These are phyloP conservation scores for Halocaridina rubra DNA, from an alignment of 2,888 invertebrate species.

Conservation along the genomic window DNA sequence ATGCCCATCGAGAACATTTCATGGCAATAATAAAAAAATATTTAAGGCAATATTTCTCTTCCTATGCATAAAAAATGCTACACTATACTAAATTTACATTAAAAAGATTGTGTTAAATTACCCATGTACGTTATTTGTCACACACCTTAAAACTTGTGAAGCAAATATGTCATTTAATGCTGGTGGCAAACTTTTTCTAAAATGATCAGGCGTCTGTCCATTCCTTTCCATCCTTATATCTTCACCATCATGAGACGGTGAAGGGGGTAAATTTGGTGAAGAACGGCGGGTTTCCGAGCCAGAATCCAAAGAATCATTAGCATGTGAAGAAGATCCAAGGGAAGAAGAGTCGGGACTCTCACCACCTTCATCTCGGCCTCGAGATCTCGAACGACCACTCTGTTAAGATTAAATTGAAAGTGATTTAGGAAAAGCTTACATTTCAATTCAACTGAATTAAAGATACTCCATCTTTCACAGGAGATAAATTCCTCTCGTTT, in stretches of 20 bases:
- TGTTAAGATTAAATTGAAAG: constrained; percentile 3
- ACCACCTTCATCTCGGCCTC: constrained; percentile 60
- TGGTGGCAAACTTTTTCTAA: constrained; percentile 52
- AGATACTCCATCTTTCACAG: too few relatives aligned
- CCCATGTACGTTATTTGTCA: too few relatives aligned
- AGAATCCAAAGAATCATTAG: constrained; percentile 63
- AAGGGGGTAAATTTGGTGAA: constrained; percentile 53
- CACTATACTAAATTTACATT: too few relatives aligned
- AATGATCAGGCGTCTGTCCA: constrained; percentile 20
- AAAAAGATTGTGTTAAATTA: too few relatives aligned
- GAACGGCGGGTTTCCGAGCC: constrained; percentile 61
- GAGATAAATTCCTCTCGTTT: too few relatives aligned
- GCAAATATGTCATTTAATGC: constrained; percentile 24
- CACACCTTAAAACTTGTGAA: constrained; percentile 43
- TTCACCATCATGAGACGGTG: constrained; percentile 32
- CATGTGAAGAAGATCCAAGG: constrained; percentile 61
- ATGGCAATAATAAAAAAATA: too few relatives aligned
- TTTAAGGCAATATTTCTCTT: too few relatives aligned
- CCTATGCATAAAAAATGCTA: too few relatives aligned
- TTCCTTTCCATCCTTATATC: constrained; percentile 3
- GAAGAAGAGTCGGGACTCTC: constrained; percentile 64
- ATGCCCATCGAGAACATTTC: too few relatives aligned
- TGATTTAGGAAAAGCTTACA: too few relatives aligned
- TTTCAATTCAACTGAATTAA: too few relatives aligned
- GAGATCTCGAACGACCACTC: constrained; percentile 63